Percentiles rank a stretch among this genome's conserved stretches.
These are phyloP conservation scores for Bombus fervidus DNA, from an alignment of 1,140 invertebrate genomes.

Conservation along the genomic window DNA sequence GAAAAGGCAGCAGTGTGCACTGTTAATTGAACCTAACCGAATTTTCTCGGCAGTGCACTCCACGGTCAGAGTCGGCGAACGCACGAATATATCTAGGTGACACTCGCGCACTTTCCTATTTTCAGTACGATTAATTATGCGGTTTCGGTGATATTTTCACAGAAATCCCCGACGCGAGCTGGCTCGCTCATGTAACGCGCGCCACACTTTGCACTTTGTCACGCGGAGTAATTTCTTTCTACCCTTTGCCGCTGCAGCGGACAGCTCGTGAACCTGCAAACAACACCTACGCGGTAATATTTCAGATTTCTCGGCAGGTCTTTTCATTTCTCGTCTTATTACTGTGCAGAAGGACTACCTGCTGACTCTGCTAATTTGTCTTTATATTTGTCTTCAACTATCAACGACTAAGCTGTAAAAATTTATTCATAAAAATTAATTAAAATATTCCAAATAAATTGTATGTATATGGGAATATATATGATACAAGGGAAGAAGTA, in stretches of 20 bases:
- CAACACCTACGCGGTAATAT: constrained; percentile 17
- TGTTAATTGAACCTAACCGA: constrained; percentile 21
- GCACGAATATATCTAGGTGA: not conserved
- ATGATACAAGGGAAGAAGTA: too few relatives aligned
- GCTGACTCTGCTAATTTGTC: too few relatives aligned
- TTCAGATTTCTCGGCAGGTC: constrained; percentile 12
- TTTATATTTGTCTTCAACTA: too few relatives aligned
- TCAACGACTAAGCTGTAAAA: too few relatives aligned
- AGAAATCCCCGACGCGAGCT: constrained; percentile 11
- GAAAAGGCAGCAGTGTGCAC: not conserved
- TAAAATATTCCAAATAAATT: too few relatives aligned
- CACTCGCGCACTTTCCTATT: constrained; percentile 4
- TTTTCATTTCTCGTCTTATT: constrained; percentile 12
- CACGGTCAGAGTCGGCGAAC: too few relatives aligned
- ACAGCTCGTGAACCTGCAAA: constrained; percentile 14
- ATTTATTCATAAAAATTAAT: too few relatives aligned
- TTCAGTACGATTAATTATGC: constrained; percentile 36
- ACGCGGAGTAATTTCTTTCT: constrained; percentile 12
- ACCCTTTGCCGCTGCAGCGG: constrained; percentile 8
- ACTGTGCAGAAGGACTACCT: too few relatives aligned
- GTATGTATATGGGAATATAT: too few relatives aligned
- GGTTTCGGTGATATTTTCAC: constrained; percentile 8
- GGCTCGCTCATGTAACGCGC: not conserved
- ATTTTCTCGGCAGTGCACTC: not conserved
- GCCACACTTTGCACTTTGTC: constrained; percentile 16